phyloP scores from a whole-genome alignment of 2,113 vertebrate species.

The Prionailurus viverrinus region DNA sequence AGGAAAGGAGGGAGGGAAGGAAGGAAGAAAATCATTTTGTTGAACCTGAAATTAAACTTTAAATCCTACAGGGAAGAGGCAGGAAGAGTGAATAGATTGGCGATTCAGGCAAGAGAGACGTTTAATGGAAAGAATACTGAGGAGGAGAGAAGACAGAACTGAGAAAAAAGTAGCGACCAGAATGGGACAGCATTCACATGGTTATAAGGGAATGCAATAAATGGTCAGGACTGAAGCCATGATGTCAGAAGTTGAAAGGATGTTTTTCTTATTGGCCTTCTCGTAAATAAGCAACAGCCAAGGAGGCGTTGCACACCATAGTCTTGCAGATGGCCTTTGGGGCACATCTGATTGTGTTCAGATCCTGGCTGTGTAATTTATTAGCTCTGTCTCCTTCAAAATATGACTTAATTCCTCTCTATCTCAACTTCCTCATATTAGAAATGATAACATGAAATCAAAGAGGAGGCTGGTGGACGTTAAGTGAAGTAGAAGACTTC shows the following conservation, averaged over 20 bases:
- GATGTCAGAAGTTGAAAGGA: neutral
- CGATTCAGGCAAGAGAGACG: neutral
- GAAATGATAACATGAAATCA: slow-evolving; percentile 20
- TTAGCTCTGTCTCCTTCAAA: neutral
- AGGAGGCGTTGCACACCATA: neutral
- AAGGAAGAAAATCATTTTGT: neutral
- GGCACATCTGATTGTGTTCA: rapidly evolving
- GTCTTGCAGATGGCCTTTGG: neutral
- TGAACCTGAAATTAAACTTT: neutral
- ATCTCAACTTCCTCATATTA: neutral
- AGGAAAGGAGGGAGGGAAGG: neutral
- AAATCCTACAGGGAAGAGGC: neutral
- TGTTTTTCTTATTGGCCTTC: neutral
- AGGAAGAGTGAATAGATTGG: neutral
- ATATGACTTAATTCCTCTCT: neutral
- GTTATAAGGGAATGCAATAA: neutral
- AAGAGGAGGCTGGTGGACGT: neutral
- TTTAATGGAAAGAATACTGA: neutral
- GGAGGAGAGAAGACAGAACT: neutral
- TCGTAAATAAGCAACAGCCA: neutral
- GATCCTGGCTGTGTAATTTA: neutral
- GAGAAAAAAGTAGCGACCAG: neutral
- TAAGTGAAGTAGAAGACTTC: slow-evolving; percentile 54
- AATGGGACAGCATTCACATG: neutral
- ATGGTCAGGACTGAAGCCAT: neutral